Conservation (phyloP, 2,888 invertebrate species). For the Thera britannica region DNA sequence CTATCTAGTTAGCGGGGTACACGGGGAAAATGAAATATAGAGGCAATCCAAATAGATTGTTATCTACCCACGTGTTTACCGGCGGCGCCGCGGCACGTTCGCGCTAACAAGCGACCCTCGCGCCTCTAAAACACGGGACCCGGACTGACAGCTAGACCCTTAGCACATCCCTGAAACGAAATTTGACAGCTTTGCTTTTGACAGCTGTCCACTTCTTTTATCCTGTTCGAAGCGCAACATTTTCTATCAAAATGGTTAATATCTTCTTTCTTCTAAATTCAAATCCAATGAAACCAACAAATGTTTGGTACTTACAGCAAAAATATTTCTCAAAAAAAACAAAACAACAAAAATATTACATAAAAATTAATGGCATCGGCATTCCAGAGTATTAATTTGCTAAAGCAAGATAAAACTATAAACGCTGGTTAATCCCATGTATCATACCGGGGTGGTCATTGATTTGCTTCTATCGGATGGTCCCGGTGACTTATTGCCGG, state of each 20-base stretch:
- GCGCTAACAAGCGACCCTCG: conserved; percentile 77
- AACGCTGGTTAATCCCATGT: conserved; percentile 78
- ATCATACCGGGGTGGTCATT: conserved; percentile 82
- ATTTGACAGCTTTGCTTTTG: conserved; percentile 72
- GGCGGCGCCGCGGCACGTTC: conserved; percentile 80
- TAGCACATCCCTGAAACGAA: conserved; percentile 56
- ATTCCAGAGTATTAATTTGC: conserved; percentile 79
- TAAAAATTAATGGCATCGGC: conserved; percentile 71
- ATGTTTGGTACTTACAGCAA: conserved; percentile 22
- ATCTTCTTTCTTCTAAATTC: not conserved
- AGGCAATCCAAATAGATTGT: conserved; percentile 85
- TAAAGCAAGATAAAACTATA: conserved; percentile 76
- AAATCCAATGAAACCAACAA: conserved; percentile 17
- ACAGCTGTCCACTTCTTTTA: conserved; percentile 70
- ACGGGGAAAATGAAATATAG: conserved; percentile 85
- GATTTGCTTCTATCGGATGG: conserved; percentile 78
- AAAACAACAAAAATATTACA: conserved; percentile 31
- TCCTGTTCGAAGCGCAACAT: conserved; percentile 38
- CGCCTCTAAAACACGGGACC: conserved; percentile 61
- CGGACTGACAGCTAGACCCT: conserved; percentile 65
- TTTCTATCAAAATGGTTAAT: not conserved
- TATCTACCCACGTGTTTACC: conserved; percentile 85
- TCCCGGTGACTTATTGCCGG: conserved; percentile 75
- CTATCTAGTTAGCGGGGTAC: conserved; percentile 80
- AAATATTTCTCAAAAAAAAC: too few species aligned